Conservation (phyloP, 1,140 invertebrate species). For the Hestina assimilis region DNA sequence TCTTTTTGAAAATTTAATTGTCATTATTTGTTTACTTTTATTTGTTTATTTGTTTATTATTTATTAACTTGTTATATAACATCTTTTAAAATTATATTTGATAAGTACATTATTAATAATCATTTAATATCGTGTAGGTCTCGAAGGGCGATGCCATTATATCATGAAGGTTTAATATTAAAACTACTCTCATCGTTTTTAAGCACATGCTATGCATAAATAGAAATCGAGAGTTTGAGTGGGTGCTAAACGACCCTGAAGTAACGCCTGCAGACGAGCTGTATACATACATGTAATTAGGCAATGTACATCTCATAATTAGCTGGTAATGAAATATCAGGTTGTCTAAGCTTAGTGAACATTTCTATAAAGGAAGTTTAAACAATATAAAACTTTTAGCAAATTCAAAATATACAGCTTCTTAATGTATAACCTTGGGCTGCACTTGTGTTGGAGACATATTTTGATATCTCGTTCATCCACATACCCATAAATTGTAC, state of each 20-base stretch:
- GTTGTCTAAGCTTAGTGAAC: background rate
- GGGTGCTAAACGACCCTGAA: conserved; percentile 35
- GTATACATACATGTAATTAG: conserved; percentile 2
- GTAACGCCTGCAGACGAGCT: conserved; percentile 20
- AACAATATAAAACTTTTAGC: too few relatives aligned
- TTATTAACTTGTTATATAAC: too few relatives aligned
- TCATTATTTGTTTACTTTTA: too few relatives aligned
- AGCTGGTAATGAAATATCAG: background rate
- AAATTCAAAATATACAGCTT: too few relatives aligned
- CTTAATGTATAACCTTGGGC: too few relatives aligned
- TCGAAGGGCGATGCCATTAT: background rate
- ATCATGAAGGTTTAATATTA: background rate
- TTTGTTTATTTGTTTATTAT: too few relatives aligned
- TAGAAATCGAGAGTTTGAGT: conserved; percentile 24
- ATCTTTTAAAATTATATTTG: background rate
- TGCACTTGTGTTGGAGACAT: too few relatives aligned
- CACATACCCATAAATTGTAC: too few relatives aligned
- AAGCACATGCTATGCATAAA: conserved; percentile 4
- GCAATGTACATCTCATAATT: conserved; percentile 1
- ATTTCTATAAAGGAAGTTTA: too few relatives aligned
- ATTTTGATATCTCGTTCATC: too few relatives aligned
- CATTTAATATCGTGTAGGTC: too few relatives aligned
- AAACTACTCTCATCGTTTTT: background rate
- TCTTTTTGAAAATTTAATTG: too few relatives aligned
- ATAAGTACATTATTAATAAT: background rate